phyloP scores from a whole-genome alignment of 2,797 vertebrate species.

The Monodelphis domestica region DNA sequence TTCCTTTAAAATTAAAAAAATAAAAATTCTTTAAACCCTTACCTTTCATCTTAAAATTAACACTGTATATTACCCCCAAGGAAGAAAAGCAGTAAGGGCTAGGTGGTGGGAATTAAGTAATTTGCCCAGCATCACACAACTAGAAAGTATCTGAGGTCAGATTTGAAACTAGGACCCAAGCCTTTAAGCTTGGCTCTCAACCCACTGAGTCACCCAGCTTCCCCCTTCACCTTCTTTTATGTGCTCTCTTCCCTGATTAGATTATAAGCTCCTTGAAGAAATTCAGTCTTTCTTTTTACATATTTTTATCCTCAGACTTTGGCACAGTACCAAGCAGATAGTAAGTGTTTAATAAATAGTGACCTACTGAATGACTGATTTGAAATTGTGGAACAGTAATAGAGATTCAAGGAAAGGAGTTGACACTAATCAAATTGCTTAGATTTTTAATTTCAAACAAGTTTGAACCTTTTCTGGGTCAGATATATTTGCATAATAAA shows the following conservation, averaged over 20 bases:
- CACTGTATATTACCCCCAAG: too few relatives aligned
- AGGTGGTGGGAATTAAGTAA: too few relatives aligned
- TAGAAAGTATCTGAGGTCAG: too few relatives aligned
- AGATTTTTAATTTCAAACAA: background rate
- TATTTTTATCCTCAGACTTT: background rate
- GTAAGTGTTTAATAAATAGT: background rate
- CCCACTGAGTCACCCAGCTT: too few relatives aligned
- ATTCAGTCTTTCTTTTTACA: background rate
- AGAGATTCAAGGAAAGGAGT: background rate
- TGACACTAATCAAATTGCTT: background rate
- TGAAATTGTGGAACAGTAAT: background rate
- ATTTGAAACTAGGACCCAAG: too few relatives aligned
- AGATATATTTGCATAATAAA: background rate
- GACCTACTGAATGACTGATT: background rate
- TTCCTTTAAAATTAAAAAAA: too few relatives aligned
- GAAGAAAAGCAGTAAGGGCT: too few relatives aligned
- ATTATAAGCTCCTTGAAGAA: background rate
- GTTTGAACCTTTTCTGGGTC: background rate
- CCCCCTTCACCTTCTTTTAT: too few relatives aligned
- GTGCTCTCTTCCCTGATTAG: background rate
- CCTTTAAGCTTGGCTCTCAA: too few relatives aligned
- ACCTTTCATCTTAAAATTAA: too few relatives aligned
- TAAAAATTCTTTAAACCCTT: too few relatives aligned
- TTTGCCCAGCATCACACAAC: too few relatives aligned
- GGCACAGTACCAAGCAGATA: background rate